Conservation (phyloP, 2,113 vertebrate species). For the Ctenodactylus gundi region DNA sequence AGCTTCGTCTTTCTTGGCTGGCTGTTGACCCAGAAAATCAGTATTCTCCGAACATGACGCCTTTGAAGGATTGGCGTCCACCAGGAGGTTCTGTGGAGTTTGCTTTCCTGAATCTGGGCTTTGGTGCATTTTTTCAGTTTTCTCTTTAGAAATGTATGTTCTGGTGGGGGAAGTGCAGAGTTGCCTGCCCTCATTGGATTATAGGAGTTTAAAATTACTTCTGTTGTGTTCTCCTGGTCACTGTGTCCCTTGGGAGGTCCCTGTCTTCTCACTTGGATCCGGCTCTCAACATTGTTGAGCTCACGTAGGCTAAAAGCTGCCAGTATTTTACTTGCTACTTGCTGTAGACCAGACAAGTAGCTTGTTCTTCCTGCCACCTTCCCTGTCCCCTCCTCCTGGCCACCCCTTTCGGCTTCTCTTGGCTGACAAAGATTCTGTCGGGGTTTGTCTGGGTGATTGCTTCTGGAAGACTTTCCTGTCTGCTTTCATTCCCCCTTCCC, state of each 20-base stretch:
- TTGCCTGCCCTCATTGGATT: slow-evolving; percentile 60
- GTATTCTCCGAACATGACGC: slow-evolving; percentile 22
- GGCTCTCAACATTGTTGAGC: background rate
- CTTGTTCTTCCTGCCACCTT: background rate
- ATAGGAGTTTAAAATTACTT: slow-evolving; percentile 40
- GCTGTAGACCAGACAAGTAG: background rate
- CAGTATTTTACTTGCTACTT: background rate
- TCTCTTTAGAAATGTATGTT: slow-evolving; percentile 24
- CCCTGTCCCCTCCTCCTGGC: background rate
- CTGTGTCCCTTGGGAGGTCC: background rate
- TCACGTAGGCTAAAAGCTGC: background rate
- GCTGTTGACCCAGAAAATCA: slow-evolving; percentile 46
- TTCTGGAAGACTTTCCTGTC: background rate
- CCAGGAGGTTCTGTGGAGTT: slow-evolving; percentile 48
- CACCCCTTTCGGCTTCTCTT: background rate
- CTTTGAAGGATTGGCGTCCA: slow-evolving; percentile 14
- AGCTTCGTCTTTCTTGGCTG: background rate
- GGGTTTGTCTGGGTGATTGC: background rate
- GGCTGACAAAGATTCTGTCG: slow-evolving; percentile 15
- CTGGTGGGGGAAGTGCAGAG: background rate
- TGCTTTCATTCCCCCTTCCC: background rate
- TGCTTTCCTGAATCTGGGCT: slow-evolving; percentile 14
- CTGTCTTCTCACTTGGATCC: background rate
- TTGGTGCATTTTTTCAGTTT: slow-evolving; percentile 10
- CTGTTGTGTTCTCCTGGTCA: background rate